A percentile compares a stretch with the other conserved stretches of the same genome.
These are phyloP conservation scores for Cyrtodaria siliqua DNA, from an alignment of 2,888 invertebrate species.

Conservation along the genomic window DNA sequence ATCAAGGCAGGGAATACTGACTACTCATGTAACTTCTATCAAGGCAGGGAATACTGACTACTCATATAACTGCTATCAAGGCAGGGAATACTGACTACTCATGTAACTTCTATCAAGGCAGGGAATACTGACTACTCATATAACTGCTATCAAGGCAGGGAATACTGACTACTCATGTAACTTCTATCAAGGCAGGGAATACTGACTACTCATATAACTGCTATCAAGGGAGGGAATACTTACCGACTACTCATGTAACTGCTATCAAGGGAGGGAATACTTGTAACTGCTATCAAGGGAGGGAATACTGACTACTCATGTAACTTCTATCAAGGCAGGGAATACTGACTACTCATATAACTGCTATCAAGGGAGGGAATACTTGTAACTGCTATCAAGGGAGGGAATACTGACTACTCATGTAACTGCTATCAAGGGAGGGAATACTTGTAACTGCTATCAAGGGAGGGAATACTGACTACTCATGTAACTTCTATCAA, in stretches of 20 bases:
- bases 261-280: constrained; percentile 78
- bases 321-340: constrained; percentile 81
- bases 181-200: too few relatives aligned
- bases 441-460: constrained; percentile 70
- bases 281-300: too few relatives aligned
- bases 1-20: constrained; percentile 77
- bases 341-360: constrained; percentile 77
- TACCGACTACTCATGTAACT: constrained; percentile 78
- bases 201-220: constrained; percentile 79
- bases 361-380: constrained; percentile 79
- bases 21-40: too few relatives aligned
- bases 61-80: constrained; percentile 81
- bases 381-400: too few relatives aligned
- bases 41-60: too few relatives aligned
- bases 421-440: constrained; percentile 81
- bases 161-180: constrained; percentile 70
- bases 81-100: constrained; percentile 73
- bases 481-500: constrained; percentile 81
- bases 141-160: constrained; percentile 81
- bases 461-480: too few relatives aligned
- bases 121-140: constrained; percentile 77
- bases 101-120: too few relatives aligned
- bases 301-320: constrained; percentile 77
- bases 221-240: constrained; percentile 79
- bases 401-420: constrained; percentile 78